Percentiles rank a stretch among this genome's conserved stretches.
These are phyloP conservation scores for Nineta flava DNA, from an alignment of 2,888 invertebrate genomes.

Conservation along the genomic window DNA sequence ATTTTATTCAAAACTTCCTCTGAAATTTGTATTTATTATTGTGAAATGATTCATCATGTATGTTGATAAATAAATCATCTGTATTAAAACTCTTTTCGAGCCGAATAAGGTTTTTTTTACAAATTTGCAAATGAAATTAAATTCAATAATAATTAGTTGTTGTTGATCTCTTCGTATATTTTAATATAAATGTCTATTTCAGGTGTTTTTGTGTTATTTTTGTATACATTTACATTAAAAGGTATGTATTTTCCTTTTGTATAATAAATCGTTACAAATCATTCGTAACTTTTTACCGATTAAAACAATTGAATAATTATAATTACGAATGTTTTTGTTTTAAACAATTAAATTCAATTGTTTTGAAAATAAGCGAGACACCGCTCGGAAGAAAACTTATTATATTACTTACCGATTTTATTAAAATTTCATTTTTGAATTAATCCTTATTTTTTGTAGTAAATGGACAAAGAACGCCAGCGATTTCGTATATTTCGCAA, in stretches of 20 bases:
- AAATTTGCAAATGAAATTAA: too few relatives aligned
- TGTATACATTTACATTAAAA: not conserved
- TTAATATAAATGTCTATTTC: not conserved
- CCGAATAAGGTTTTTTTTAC: too few relatives aligned
- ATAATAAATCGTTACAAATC: not conserved
- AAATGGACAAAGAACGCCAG: slow-evolving; percentile 59
- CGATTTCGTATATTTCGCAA: slow-evolving; percentile 81
- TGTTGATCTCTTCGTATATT: too few relatives aligned
- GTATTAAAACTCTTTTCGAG: too few relatives aligned
- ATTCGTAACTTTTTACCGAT: not conserved
- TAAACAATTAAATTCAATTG: not conserved
- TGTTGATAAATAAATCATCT: too few relatives aligned
- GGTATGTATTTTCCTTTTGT: not conserved
- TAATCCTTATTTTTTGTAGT: slow-evolving; percentile 24
- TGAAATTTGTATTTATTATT: too few relatives aligned
- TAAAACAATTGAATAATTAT: not conserved
- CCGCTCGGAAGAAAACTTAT: too few relatives aligned
- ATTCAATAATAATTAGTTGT: too few relatives aligned
- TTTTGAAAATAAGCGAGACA: not conserved
- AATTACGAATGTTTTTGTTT: not conserved
- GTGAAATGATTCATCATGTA: too few relatives aligned
- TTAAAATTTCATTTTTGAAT: not conserved
- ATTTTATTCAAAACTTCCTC: too few relatives aligned
- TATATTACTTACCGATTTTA: not conserved
- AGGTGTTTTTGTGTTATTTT: not conserved